Evolutionary conservation across 2,888 invertebrate genomes (phyloP).

Genomic region (Drosophila tripunctata): DNA sequence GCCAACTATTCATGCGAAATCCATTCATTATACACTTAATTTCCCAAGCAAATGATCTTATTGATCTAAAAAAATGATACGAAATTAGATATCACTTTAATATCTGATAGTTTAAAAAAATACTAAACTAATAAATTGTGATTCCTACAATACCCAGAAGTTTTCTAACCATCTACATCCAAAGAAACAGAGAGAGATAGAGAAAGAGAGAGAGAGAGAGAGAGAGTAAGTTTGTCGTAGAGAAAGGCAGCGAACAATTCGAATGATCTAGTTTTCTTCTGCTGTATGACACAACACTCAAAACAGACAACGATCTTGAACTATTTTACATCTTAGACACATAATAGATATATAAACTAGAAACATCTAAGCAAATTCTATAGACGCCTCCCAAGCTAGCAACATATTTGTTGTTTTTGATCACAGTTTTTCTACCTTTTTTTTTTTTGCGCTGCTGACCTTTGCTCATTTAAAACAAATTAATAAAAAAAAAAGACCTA

Average conservation of each 20-base stretch:
- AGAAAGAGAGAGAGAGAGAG: background rate
- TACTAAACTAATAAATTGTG: no score
- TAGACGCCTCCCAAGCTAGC: background rate
- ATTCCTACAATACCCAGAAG: no score
- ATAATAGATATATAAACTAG: conserved; percentile 22
- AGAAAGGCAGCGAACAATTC: background rate
- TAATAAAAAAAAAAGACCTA: conserved; percentile 56
- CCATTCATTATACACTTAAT: no score
- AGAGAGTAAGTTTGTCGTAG: no score
- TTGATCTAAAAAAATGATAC: no score
- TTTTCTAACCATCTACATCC: no score
- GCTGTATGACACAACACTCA: conserved; percentile 45
- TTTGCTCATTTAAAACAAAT: conserved; percentile 50
- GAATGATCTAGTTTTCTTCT: conserved; percentile 47
- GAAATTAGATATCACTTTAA: no score
- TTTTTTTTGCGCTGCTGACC: conserved; percentile 34
- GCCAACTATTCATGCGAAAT: no score
- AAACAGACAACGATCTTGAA: conserved; percentile 62
- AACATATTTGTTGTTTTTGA: background rate
- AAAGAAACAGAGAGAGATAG: conserved; percentile 1
- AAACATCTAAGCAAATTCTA: conserved; percentile 23
- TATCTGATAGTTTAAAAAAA: no score
- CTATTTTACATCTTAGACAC: conserved; percentile 58
- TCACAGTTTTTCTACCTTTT: conserved; percentile 18
- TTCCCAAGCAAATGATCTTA: no score